Conservation (phyloP, 2,888 invertebrate species). For the Drosophila flavopinicola region DNA sequence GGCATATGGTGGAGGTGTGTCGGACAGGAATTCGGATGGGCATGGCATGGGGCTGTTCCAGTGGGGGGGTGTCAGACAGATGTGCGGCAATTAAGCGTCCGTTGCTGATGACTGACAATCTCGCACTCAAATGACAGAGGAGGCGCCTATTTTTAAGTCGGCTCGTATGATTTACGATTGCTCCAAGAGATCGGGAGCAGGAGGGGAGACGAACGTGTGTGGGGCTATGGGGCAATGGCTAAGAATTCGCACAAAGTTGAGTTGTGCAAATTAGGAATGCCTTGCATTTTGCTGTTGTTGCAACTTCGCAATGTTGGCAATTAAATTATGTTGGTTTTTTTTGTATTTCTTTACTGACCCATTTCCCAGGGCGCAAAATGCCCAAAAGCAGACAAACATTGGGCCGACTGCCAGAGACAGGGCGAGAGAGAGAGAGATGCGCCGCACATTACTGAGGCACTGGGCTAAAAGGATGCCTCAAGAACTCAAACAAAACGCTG, state of each 20-base stretch:
- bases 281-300: slow-evolving; percentile 17
- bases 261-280: slow-evolving; percentile 31
- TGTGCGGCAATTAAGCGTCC: slow-evolving; percentile 46
- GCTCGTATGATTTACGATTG: slow-evolving; percentile 54
- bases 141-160: slow-evolving; percentile 66
- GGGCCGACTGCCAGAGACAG: slow-evolving; percentile 15
- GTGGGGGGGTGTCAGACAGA: slow-evolving; percentile 25
- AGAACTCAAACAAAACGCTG: slow-evolving; percentile 63
- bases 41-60: background rate
- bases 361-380: slow-evolving; percentile 42
- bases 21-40: no score
- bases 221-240: background rate
- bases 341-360: slow-evolving; percentile 52
- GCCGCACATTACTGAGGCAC: slow-evolving; percentile 46
- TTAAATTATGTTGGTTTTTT: slow-evolving; percentile 48
- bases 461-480: slow-evolving; percentile 52
- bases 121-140: slow-evolving; percentile 52
- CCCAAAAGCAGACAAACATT: slow-evolving; percentile 27
- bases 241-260: slow-evolving; percentile 12
- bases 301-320: slow-evolving; percentile 42
- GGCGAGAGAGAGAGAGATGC: background rate
- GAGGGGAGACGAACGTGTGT: background rate
- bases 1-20: no score
- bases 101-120: slow-evolving; percentile 59
- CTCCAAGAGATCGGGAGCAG: no score